Percentiles rank a stretch among this genome's conserved stretches.
These are phyloP conservation scores for Papilio protenor DNA, from an alignment of 2,888 invertebrate genomes.

Conservation along the genomic window DNA sequence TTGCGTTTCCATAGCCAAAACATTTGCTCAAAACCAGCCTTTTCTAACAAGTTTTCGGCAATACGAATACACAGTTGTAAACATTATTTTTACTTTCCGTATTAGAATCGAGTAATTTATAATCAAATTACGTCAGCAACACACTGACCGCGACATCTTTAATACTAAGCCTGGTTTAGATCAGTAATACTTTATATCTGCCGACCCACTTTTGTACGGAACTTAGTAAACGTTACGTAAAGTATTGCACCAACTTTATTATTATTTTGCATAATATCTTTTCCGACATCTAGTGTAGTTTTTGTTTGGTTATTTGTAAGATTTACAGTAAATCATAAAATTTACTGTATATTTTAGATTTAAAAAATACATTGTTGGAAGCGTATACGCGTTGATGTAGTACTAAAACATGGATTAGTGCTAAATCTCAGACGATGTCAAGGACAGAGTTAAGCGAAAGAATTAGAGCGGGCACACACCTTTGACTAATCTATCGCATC, in stretches of 20 bases:
- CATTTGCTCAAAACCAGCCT: not conserved
- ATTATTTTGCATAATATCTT: slow-evolving; percentile 27
- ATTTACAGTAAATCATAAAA: not conserved
- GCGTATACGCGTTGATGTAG: no score
- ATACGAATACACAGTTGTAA: not conserved
- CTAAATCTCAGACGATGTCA: no score
- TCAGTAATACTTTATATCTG: slow-evolving; percentile 14
- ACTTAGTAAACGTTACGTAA: slow-evolving; percentile 21
- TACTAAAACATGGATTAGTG: no score
- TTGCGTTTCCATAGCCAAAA: not conserved
- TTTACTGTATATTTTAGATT: not conserved
- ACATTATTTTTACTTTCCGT: slow-evolving; percentile 38
- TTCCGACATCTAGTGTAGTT: slow-evolving; percentile 9
- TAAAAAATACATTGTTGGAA: no score
- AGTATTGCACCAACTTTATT: slow-evolving; percentile 19
- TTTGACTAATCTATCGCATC: no score
- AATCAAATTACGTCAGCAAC: slow-evolving; percentile 37
- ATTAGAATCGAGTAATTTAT: slow-evolving; percentile 38
- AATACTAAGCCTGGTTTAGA: slow-evolving; percentile 10
- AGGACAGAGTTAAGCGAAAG: no score
- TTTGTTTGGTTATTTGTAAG: not conserved
- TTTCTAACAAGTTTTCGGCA: not conserved
- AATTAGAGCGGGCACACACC: no score
- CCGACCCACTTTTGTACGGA: slow-evolving; percentile 31
- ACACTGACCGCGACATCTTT: slow-evolving; percentile 18